These are phyloP conservation scores for Zingel zingel DNA, from an alignment of 2,113 vertebrate genomes.

Conservation along the genomic window DNA sequence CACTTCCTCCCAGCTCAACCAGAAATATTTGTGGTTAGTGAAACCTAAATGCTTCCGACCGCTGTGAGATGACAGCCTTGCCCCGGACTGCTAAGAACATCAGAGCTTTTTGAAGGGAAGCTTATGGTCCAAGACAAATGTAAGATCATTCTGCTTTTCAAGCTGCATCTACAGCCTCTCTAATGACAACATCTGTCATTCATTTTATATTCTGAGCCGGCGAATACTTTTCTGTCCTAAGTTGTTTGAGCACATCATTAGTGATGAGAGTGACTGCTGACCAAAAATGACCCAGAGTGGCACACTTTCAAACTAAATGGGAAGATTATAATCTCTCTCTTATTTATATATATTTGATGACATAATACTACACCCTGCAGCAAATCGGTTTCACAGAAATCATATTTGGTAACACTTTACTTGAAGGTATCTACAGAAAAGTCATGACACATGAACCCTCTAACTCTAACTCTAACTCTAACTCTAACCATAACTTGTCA, in stretches of 20 bases:
- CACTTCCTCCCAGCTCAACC: conserved; percentile 67
- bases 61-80: conserved; percentile 50
- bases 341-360: conserved; percentile 34
- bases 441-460: too few species aligned
- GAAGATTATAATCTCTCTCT: conserved; percentile 49
- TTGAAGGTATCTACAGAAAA: too few species aligned
- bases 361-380: neutral
- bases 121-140: conserved; percentile 29
- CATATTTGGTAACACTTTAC: neutral
- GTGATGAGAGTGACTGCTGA: conserved; percentile 1
- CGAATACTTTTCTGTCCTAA: conserved; percentile 15
- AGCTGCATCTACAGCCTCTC: conserved; percentile 21
- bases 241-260: conserved; percentile 31
- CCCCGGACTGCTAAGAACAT: conserved; percentile 39
- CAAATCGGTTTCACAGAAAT: neutral
- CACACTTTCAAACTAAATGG: conserved; percentile 37
- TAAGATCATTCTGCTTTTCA: conserved; percentile 29
- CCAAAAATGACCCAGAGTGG: conserved; percentile 14
- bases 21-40: conserved; percentile 76
- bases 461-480: too few species aligned
- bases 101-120: conserved; percentile 39
- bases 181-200: conserved; percentile 40
- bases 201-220: conserved; percentile 36
- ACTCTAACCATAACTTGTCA: too few species aligned
- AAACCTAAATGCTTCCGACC: conserved; percentile 54